Base-by-base conservation (phyloP, 2,113 vertebrate species). In the Chunga burmeisteri region DNA sequence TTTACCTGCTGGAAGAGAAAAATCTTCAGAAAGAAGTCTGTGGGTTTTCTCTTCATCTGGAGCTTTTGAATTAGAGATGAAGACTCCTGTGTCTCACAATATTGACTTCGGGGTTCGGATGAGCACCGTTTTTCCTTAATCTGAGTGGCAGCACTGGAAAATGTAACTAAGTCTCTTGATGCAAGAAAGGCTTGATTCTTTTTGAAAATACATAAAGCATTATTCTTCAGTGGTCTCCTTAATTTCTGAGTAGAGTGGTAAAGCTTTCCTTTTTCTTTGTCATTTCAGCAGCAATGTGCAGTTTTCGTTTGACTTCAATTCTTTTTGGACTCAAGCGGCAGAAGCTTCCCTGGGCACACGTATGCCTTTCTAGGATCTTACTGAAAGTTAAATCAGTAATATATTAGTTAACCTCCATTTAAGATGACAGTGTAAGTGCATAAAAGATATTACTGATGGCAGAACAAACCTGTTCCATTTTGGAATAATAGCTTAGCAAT, bases 381-480 rank as follows among this genome's bases (percentile, higher is more conserved):
- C 70, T 95, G 93, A 87, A 94, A 92, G 90, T 91, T 92, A 55
- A 91, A 91, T 81, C 73, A 29, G 71, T 27, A 44, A 87, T 88
- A 16, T 46, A 27, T 79, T 93, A 91, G 42, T 92, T 81, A 86
- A 32, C 63, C 85, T 94, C 62, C 30, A 12, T 81, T 86, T 67
- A 61, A 83, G 81, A 59, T 83, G 49, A 17, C 62, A 52, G 55
- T 38, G 13, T 50, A 58, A 81, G 58, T 71, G 62, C 44, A 4
- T 80, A 29, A n/a, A 77, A 90, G 73, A 17, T 65, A 38, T 61
- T 72, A 75, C 50, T 65, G 71, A 52, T 62, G 70, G 34, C 63
- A 88, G 87, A 68, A 55, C 58, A 94, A 81, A 73, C 26, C 36
- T 36, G 42, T 58, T 87, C 55, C 7, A 0, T 91, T 90, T 66